phyloP scores from a whole-genome alignment of 2,888 invertebrate species.

The Scrobipalpa atriplicella region DNA sequence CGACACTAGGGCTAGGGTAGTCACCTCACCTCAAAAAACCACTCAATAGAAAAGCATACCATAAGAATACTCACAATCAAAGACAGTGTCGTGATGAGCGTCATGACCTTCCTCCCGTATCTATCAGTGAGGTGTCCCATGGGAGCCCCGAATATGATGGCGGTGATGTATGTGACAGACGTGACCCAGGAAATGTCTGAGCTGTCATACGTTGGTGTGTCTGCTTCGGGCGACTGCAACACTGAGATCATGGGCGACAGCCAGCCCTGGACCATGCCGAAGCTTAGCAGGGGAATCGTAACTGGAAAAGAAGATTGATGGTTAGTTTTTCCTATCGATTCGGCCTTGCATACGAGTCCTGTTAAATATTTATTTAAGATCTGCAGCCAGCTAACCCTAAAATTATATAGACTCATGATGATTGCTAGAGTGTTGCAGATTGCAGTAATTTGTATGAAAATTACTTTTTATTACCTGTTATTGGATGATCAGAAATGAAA shows the following conservation, averaged over 20 bases:
- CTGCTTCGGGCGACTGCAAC: slow-evolving; percentile 64
- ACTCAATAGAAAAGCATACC: too few relatives aligned
- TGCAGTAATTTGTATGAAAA: too few relatives aligned
- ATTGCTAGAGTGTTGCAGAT: too few relatives aligned
- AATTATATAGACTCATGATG: too few relatives aligned
- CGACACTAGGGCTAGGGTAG: too few relatives aligned
- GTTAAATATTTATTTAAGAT: too few relatives aligned
- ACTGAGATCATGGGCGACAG: slow-evolving; percentile 73
- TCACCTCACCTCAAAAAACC: too few relatives aligned
- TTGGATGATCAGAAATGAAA: too few relatives aligned
- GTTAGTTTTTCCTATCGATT: too few relatives aligned
- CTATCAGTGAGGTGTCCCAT: slow-evolving; percentile 74
- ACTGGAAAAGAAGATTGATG: slow-evolving; percentile 55
- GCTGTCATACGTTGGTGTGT: slow-evolving; percentile 59
- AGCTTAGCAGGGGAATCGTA: slow-evolving; percentile 71
- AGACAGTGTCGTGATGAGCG: slow-evolving; percentile 65
- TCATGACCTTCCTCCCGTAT: slow-evolving; percentile 73
- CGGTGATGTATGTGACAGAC: slow-evolving; percentile 75
- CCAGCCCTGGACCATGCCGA: slow-evolving; percentile 79
- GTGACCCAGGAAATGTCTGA: slow-evolving; percentile 73
- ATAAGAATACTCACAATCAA: slow-evolving; percentile 64
- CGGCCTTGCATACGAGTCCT: too few relatives aligned
- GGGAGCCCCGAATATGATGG: slow-evolving; percentile 71
- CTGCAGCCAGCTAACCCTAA: too few relatives aligned
- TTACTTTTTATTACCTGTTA: too few relatives aligned